Evolutionary conservation across 2,797 vertebrate genomes (phyloP).

Genomic region (Sebastiscus albofasciatus): DNA sequence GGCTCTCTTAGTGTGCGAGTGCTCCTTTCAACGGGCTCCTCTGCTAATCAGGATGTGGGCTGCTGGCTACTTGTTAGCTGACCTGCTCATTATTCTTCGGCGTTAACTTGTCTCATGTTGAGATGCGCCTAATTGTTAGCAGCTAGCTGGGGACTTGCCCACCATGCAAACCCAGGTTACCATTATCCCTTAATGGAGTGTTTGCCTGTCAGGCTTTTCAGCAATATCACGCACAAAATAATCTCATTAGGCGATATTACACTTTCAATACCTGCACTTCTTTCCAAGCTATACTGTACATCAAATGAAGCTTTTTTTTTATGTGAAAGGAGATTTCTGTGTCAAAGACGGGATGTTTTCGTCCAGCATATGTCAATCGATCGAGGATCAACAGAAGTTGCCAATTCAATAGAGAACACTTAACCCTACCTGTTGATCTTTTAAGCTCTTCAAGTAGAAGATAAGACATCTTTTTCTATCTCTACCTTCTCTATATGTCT

Average conservation of each 20-base stretch:
- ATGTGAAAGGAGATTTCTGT: not conserved
- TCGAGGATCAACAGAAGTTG: not conserved
- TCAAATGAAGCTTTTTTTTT: not conserved
- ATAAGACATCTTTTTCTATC: not conserved
- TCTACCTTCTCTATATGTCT: constrained; percentile 12
- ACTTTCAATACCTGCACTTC: not conserved
- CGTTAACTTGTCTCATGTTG: constrained; percentile 60
- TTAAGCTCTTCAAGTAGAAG: constrained; percentile 26
- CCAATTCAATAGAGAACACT: constrained; percentile 11
- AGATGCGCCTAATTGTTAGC: constrained; percentile 66
- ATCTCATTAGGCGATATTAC: constrained; percentile 26
- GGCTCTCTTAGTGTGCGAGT: constrained; percentile 56
- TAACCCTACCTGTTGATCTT: constrained; percentile 48
- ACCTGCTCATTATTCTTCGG: constrained; percentile 76
- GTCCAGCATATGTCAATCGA: constrained; percentile 5
- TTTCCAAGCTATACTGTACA: not conserved
- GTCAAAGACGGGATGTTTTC: not conserved
- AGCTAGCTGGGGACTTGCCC: constrained; percentile 40
- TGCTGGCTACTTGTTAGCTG: constrained; percentile 72
- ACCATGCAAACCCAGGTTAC: constrained; percentile 32
- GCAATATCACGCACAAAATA: not conserved
- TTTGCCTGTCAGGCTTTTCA: constrained; percentile 27
- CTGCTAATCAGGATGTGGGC: constrained; percentile 71
- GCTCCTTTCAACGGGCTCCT: constrained; percentile 54
- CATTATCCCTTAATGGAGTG: constrained; percentile 18